Percentiles rank a stretch among this genome's conserved stretches.
Conservation (phyloP, 2,113 vertebrate genomes). For the Clarias macrocephalus region DNA sequence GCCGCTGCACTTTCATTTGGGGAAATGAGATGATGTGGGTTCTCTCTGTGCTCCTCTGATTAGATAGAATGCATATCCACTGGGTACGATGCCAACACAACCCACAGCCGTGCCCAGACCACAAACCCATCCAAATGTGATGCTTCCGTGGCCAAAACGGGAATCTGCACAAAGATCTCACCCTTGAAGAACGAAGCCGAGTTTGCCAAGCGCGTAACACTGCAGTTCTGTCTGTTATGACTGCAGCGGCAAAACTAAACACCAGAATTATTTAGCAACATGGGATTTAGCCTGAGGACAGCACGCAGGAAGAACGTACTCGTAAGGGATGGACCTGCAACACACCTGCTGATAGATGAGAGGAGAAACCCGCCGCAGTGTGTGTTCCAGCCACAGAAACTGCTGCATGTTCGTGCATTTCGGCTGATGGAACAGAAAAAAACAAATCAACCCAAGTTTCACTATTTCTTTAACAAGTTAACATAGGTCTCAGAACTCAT, state of each 20-base stretch:
- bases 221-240: constrained; percentile 1
- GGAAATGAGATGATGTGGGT: not conserved
- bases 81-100: not conserved
- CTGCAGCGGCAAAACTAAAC: constrained; percentile 8
- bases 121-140: not conserved
- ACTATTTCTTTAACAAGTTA: no score
- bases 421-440: accelerated
- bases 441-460: no score
- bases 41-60: not conserved
- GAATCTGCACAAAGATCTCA: constrained; percentile 30
- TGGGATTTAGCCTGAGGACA: not conserved
- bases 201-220: not conserved
- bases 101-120: not conserved
- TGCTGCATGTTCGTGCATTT: no score
- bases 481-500: no score
- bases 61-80: not conserved
- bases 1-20: not conserved
- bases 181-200: not conserved
- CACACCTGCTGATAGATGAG: not conserved
- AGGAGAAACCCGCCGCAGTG: not conserved
- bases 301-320: not conserved
- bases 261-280: constrained; percentile 1
- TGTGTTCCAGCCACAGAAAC: not conserved
- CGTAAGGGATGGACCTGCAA: no score
- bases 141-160: constrained; percentile 1